These are phyloP conservation scores for Astropecten irregularis DNA, from an alignment of 53 echinoderm and acorn worm genomes.

Conservation along the genomic window DNA sequence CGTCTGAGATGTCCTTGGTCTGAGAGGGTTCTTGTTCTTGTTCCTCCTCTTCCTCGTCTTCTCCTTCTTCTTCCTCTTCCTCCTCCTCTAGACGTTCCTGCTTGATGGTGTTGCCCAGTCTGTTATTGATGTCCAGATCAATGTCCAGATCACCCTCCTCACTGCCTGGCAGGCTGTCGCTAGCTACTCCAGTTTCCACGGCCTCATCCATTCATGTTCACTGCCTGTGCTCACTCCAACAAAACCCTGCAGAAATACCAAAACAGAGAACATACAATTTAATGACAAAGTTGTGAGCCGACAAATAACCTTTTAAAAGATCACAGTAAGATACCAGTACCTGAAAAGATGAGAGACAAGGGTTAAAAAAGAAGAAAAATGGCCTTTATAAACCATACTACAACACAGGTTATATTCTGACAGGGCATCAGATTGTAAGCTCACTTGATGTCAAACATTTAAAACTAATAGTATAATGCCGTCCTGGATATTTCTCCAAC, in stretches of 20 bases:
- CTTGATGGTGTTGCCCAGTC: constrained; percentile 42
- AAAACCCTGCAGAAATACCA: constrained; percentile 31
- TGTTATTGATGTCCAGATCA: constrained; percentile 35
- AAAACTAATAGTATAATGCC: too few species aligned
- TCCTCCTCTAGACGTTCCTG: background rate
- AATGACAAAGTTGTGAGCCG: background rate
- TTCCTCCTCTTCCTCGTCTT: background rate
- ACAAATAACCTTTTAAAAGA: background rate
- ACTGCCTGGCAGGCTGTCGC: constrained; percentile 56
- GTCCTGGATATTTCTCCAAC: too few species aligned
- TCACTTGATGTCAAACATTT: too few species aligned
- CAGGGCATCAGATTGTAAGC: background rate
- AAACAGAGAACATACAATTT: background rate
- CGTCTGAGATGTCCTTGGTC: background rate
- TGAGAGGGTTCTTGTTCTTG: background rate
- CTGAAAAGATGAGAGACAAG: background rate
- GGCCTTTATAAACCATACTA: too few species aligned
- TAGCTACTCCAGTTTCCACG: constrained; percentile 45
- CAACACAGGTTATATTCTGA: background rate
- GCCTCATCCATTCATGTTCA: constrained; percentile 58
- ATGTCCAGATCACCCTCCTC: constrained; percentile 55
- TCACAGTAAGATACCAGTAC: background rate
- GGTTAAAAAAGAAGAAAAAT: background rate
- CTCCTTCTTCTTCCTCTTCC: constrained; percentile 20
- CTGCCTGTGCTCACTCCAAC: constrained; percentile 23